These are phyloP conservation scores for Amphipyra berbera DNA, from an alignment of 2,888 invertebrate genomes.

Conservation along the genomic window DNA sequence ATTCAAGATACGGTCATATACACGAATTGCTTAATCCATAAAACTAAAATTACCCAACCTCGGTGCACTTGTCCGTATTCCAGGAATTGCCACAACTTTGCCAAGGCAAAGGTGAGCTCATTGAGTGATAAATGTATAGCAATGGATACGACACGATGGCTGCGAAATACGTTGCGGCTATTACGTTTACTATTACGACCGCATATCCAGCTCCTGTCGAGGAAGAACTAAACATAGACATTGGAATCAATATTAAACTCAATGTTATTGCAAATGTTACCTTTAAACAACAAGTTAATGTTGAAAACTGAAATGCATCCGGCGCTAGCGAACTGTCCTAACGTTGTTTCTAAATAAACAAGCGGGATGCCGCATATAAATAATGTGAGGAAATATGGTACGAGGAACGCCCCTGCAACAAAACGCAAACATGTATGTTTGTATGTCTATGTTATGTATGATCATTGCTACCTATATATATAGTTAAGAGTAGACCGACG, in stretches of 20 bases:
- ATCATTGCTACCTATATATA: too few species aligned
- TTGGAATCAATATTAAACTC: constrained; percentile 33
- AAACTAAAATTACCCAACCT: constrained; percentile 79
- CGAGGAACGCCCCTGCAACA: constrained; percentile 94
- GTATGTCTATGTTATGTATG: not conserved
- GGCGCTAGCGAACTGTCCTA: constrained; percentile 96
- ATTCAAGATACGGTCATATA: constrained; percentile 19
- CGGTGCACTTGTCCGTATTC: constrained; percentile 94
- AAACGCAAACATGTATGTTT: too few species aligned
- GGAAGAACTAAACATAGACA: constrained; percentile 36
- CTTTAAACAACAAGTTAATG: constrained; percentile 96
- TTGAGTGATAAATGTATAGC: constrained; percentile 93
- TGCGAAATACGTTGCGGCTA: constrained; percentile 95
- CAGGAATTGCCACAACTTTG: constrained; percentile 93
- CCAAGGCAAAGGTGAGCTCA: constrained; percentile 93
- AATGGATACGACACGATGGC: constrained; percentile 96
- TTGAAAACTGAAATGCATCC: constrained; percentile 95
- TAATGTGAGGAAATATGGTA: constrained; percentile 95
- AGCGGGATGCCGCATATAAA: constrained; percentile 95
- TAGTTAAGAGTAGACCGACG: not conserved
- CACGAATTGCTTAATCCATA: constrained; percentile 35
- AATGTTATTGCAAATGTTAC: constrained; percentile 78
- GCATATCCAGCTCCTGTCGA: constrained; percentile 95
- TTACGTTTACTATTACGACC: constrained; percentile 94
- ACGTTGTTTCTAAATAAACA: constrained; percentile 95